Conservation (phyloP, 2,113 vertebrate genomes). For the Struthidea cinerea region DNA sequence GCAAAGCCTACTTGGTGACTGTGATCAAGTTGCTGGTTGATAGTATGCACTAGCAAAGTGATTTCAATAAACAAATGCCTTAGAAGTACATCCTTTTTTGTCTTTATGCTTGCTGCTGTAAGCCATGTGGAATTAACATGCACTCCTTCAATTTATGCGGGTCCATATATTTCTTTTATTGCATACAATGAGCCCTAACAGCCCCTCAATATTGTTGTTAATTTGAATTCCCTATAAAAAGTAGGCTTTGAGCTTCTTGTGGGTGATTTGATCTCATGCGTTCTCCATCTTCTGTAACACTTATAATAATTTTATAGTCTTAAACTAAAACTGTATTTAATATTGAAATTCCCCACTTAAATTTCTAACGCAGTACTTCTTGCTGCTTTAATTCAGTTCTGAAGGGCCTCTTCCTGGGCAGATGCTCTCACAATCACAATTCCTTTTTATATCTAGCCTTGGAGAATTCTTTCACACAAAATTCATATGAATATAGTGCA, state of each 20-base stretch:
- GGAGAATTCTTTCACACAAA: not conserved
- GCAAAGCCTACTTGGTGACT: not conserved
- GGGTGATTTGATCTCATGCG: not conserved
- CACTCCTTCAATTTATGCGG: not conserved
- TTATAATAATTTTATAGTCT: not conserved
- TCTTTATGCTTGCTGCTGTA: not conserved
- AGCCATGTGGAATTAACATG: not conserved
- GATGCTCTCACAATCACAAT: not conserved
- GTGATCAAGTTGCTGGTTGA: not conserved
- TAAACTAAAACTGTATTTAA: not conserved
- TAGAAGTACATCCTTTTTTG: not conserved
- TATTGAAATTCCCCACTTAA: not conserved
- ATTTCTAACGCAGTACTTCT: not conserved
- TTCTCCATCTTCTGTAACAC: not conserved
- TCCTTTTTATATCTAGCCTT: not conserved
- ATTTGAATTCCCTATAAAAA: not conserved
- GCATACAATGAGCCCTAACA: not conserved
- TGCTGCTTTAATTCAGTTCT: conserved; percentile 1
- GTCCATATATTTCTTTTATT: not conserved
- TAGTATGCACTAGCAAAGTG: not conserved
- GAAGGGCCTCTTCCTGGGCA: not conserved
- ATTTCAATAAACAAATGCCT: not conserved
- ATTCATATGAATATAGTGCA: not conserved
- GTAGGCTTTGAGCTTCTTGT: not conserved
- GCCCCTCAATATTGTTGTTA: not conserved